Evolutionary conservation across 1,140 invertebrate species (phyloP).

Genomic region (Atopsyche davidsoni): DNA sequence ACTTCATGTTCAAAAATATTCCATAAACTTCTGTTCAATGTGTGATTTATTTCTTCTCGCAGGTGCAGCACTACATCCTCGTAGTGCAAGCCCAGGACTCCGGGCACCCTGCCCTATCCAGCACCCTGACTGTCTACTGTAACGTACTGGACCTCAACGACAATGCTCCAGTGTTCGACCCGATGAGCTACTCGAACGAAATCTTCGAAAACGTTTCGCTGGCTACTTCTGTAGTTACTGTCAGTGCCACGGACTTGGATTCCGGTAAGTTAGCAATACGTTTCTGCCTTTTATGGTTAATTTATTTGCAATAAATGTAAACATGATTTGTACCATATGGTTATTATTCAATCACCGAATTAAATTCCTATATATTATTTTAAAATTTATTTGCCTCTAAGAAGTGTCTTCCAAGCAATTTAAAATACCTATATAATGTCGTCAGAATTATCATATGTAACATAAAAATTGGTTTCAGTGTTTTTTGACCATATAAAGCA

Average conservation of each 20-base stretch:
- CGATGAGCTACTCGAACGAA: conserved; percentile 81
- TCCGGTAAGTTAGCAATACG: conserved; percentile 71
- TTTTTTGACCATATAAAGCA: no score
- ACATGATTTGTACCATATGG: no score
- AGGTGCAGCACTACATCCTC: conserved; percentile 91
- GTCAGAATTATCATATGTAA: no score
- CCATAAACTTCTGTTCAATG: not conserved
- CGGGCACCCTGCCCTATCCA: conserved; percentile 81
- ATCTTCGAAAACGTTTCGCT: conserved; percentile 81
- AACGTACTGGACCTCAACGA: conserved; percentile 94
- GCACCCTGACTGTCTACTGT: conserved; percentile 86
- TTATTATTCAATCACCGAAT: no score
- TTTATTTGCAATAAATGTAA: no score
- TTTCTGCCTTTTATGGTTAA: no score
- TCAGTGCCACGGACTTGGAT: conserved; percentile 86
- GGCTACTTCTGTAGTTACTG: conserved; percentile 70
- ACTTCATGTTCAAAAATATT: not conserved
- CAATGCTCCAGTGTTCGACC: conserved; percentile 87
- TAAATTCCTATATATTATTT: no score
- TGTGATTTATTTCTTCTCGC: conserved; percentile 33
- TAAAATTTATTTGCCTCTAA: no score
- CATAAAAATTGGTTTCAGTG: no score
- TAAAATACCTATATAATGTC: no score
- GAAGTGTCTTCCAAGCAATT: no score
- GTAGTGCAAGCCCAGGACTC: conserved; percentile 87